Evolutionary conservation across 2,888 invertebrate genomes (phyloP), one percentile per base, ranked within the genome.

Genomic region (Tenthredo notha): DNA sequence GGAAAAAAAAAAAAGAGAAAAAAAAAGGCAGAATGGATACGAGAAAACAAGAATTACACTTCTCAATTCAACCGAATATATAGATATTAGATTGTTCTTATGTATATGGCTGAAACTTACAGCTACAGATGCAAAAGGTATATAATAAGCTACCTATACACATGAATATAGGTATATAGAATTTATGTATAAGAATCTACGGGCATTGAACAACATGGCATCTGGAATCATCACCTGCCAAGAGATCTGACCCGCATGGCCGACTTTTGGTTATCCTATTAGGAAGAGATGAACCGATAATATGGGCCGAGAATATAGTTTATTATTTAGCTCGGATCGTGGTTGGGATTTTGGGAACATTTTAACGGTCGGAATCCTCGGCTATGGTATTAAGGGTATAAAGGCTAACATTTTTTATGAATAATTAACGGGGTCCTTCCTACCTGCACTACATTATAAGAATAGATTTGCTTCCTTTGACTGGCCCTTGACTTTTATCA

Each of bases 211-310:
- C n/a, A 72, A 58, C 40, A 21, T 85, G 85, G 88, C 90, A 91
- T 91, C 90, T 91, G 90, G 90, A 90, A 90, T 91, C 89, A 88
- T 90, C 90, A 90, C 89, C 90, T 90, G 88, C 86, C 86, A 86
- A 86, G 90, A 89, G 88, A 86, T 88, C 90, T 89, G 88, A 89
- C 88, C 88, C 91, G 90, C 91, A 90, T 90, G 88, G 87, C 88
- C 90, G 91, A 92, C 91, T 92, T 89, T 89, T 89, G 87, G 84
- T 92, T 91, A 93, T 93, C 92, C 92, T 92, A 92, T 93, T 93
- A 91, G 90, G 88, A n/a, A 21, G 21, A 80, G 80, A 80, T 58
- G 58, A 61, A 61, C 78, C 54, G 80, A 80, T 58, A 61, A 61
- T 40, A 61, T 61, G 58, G 61, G 33, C 12, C 80, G 40, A 61